Evolutionary conservation across 2,888 invertebrate genomes (phyloP), one percentile per base, ranked within the genome.

Genomic region (Netelia melanura): DNA sequence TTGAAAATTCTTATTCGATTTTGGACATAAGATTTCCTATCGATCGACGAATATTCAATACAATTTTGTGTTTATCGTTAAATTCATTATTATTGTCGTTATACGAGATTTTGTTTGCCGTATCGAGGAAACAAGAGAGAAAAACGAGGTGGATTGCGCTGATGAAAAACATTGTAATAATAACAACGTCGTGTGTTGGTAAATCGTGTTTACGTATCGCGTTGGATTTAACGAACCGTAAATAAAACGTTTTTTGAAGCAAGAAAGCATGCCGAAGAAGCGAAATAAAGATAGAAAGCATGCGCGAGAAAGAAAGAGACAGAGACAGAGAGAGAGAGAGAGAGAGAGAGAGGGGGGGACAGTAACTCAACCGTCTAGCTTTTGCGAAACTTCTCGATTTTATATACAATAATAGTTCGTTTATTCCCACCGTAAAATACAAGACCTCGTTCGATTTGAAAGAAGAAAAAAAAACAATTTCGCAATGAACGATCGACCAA

Each of bases 171-270:
- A 30, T 30, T 30, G 3, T 30, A 30, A 30, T 5, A 30, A 30
- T 30, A 30, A 30, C 30, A 30, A 30, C 30, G 30, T 30, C 30
- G 30, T 30, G 10, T 48, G 68, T 76, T 54, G 75, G 64, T 76
- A 44, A 81, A 81, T 64, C 56, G 54, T 77, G 56, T 82, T 82
- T 77, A 64, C 76, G 70, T 64, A 76, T 81, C 43, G 21, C 17
- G 70, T 71, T 10, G 56, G 64, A 76, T 54, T 77, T 70, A 58
- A 82, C 68, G 81, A 76, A 70, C 56, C 64, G 75, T 65, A 76
- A 82, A 77, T 70, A 64, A 70, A 62, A 52, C 61, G 58, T 58
- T 58, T 56, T 23, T 25, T 54, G 64, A 82, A 52, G 64, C 70
- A 52, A 65, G 82, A 71, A 82, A 71, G 52, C 56, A 76, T 64